Evolutionary conservation across 2,888 invertebrate genomes (phyloP), one percentile per base, ranked within the genome.

Genomic region (Drosophila prolongata): DNA sequence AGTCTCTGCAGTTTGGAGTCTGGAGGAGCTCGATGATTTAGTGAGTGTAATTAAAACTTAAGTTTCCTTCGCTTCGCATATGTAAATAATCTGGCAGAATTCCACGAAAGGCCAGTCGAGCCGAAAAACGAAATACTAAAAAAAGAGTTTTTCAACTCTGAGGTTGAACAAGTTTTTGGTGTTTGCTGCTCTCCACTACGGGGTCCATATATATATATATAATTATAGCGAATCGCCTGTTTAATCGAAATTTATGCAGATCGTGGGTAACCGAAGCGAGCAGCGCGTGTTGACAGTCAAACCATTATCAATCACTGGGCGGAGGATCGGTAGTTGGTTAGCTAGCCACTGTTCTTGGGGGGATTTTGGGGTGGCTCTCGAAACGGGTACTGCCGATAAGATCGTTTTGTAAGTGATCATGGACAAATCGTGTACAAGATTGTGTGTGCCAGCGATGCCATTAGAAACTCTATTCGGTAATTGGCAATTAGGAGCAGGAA

Each of bases 31-130:
- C 80, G 84, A 91, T 91, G 90, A 90, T 90, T 91, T 91, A 90
- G 87, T 86, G 84, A 77, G 78, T 82, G 85, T 90, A 90, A 91
- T 90, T 91, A 91, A 90, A 90, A 86, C 79, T 86, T 83, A 83
- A 86, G 81, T 89, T 87, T 84, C 87, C 83, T 88, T 79, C 66
- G 79, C 77, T 79, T 71, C 70, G 76, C 75, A 74, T 87, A 86
- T 85, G 85, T 89, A 88, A 88, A 85, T 85, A 80, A 89, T 87
- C 75, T 56, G 72, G 76, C 79, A 70, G 76, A 85, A 76, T 89
- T 89, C 90, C 79, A 89, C 89, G 85, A 89, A 86, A 71, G 71
- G 71, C 76, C 66, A 64, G 68, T 35, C 47, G 61, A 70, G 57
- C 52, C 60, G 30, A 55, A 66, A 62, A 49, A 42, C 43, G 49